A percentile compares a stretch with the other conserved stretches of the same genome.
Evolutionary conservation across 2,888 invertebrate species (phyloP).

Genomic region (Teleogryllus oceanicus): DNA sequence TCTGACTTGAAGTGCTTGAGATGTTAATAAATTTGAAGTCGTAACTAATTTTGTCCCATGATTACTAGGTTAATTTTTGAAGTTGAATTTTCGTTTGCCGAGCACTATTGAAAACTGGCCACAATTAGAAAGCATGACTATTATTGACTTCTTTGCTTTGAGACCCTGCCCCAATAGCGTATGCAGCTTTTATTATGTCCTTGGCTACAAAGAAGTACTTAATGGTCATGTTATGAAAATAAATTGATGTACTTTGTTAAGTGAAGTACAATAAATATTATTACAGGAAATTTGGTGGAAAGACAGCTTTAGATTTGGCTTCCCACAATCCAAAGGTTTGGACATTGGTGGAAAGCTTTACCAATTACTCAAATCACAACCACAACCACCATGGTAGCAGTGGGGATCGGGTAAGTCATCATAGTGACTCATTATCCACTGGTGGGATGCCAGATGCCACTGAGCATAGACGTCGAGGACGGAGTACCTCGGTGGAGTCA

Average conservation of each 20-base stretch:
- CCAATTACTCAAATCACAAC: constrained; percentile 36
- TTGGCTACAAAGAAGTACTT: not conserved
- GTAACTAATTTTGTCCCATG: too few species aligned
- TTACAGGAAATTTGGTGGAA: constrained; percentile 47
- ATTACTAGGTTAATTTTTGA: too few species aligned
- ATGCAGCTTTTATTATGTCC: too few species aligned
- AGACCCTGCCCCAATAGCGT: too few species aligned
- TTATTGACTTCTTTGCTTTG: too few species aligned
- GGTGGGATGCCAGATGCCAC: not conserved
- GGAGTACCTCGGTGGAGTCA: constrained; percentile 28
- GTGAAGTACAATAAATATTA: constrained; percentile 18
- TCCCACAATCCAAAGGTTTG: constrained; percentile 45
- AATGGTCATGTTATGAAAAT: not conserved
- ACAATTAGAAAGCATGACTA: too few species aligned
- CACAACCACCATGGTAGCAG: constrained; percentile 29
- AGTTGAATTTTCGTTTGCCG: too few species aligned
- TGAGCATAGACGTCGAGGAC: not conserved
- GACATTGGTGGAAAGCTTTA: constrained; percentile 39
- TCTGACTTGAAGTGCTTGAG: too few species aligned
- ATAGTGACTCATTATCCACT: not conserved
- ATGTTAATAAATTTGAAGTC: too few species aligned
- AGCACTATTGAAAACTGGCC: too few species aligned
- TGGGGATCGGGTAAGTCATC: constrained; percentile 19
- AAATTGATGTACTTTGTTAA: not conserved
- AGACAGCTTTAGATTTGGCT: constrained; percentile 47